Evolutionary conservation across 2,113 vertebrate species (phyloP), one percentile per base, ranked within the genome.

Genomic region (Gymnorhina tibicen): DNA sequence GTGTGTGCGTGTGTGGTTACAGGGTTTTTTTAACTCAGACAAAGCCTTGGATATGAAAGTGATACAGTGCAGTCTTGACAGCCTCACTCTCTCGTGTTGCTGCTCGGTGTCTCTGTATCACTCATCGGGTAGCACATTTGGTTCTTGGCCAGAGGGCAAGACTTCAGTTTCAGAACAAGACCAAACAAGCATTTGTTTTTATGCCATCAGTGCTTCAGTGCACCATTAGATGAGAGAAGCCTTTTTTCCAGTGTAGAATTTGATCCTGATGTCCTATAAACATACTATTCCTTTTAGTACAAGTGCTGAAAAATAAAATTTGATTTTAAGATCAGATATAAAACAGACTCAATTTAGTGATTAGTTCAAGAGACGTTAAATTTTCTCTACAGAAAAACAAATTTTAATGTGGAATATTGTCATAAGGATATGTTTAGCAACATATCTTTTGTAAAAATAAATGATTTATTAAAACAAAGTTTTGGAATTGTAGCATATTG

Each of bases 181-280:
- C 95, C 87, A 93, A 97, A 97, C 90, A 97, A 95, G 50, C 70
- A 59, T 94, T 96, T 95, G 33, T 87, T 94, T 95, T 87, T 85
- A 69, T 87, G 75, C 33, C 2, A 1, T 85, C 42, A 47, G 50
- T 85, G 30, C 24, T 83, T 87, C 72, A 78, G 59, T 63, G 53
- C 16, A 53, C 4, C 6, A 7, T 49, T 62, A 76, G 41, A 35
- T 53, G 14, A 93, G 82, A 42, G 63, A 44, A 30, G 13, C 7
- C 3, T 79, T 92, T 87, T 62, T 60, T 44, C 49, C 46, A 22
- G 24, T 19, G 21, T 10, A 22, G 46, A 60, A 42, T 23, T 75
- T 55, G 12, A 69, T 85, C 28, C 50, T 58, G 6, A 22, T 87
- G 44, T 19, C 58, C 33, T 81, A 23, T 69, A 42, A 82, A 76